phyloP scores from a whole-genome alignment of 1,140 invertebrate species.

The Drosophila orena region DNA sequence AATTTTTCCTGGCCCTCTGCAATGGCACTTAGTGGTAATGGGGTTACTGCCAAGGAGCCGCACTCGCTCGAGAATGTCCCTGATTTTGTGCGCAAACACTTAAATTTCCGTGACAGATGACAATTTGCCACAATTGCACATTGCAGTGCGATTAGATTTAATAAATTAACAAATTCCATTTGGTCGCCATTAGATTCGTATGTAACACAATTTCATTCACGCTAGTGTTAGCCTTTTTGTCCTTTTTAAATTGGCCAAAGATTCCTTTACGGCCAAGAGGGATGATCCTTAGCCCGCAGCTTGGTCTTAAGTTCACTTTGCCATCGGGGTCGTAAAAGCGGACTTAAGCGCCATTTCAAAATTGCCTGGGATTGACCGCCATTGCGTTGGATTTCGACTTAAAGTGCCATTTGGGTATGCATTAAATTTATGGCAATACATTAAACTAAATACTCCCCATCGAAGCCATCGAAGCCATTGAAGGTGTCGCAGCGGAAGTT shows the following conservation, averaged over 20 bases:
- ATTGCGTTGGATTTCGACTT: constrained; percentile 33
- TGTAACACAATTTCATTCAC: constrained; percentile 70
- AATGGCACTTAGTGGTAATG: constrained; percentile 67
- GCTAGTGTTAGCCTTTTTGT: constrained; percentile 17
- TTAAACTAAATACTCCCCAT: constrained; percentile 51
- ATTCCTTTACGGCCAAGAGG: constrained; percentile 47
- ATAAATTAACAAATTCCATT: constrained; percentile 46
- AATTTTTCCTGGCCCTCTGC: constrained; percentile 46
- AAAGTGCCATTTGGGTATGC: constrained; percentile 24
- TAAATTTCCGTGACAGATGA: constrained; percentile 57
- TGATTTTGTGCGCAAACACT: constrained; percentile 57
- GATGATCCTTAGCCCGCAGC: neutral
- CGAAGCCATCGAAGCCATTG: constrained; percentile 2
- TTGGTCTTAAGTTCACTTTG: constrained; percentile 16
- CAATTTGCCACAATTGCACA: constrained; percentile 48
- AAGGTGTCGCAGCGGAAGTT: constrained; percentile 6
- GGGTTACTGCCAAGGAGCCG: constrained; percentile 54
- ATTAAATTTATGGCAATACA: constrained; percentile 51
- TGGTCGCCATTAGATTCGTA: constrained; percentile 54
- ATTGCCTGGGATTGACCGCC: constrained; percentile 17
- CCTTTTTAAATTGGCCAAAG: constrained; percentile 35
- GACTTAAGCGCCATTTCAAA: constrained; percentile 69
- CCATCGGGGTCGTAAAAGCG: constrained; percentile 56
- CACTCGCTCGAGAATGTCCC: constrained; percentile 32
- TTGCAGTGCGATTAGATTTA: constrained; percentile 64